These are phyloP conservation scores for Muntiacus reevesi DNA, from an alignment of 2,113 vertebrate species.

Conservation along the genomic window DNA sequence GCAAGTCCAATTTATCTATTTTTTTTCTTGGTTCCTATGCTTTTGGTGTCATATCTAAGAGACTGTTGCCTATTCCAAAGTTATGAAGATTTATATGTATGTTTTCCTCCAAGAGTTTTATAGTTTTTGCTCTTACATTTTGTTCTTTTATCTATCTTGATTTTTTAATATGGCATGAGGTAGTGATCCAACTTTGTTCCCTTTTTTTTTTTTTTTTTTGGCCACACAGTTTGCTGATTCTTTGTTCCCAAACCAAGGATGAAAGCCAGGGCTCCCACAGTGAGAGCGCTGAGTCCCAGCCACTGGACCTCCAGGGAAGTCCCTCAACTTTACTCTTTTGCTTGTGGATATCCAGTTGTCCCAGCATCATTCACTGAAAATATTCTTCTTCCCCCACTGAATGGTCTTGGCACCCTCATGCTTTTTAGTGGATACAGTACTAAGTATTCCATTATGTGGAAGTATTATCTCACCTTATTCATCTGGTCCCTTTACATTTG, in stretches of 20 bases:
- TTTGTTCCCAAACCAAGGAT: neutral
- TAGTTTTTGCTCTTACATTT: neutral
- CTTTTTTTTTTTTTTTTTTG: neutral
- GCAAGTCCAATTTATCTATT: fast-evolving
- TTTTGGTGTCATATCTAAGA: neutral
- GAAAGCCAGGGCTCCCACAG: neutral
- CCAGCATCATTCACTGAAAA: neutral
- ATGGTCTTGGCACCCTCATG: neutral
- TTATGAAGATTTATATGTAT: neutral
- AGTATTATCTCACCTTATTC: neutral
- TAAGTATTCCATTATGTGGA: neutral
- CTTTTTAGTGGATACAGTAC: neutral
- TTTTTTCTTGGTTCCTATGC: neutral
- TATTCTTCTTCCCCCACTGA: neutral
- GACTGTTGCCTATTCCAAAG: neutral
- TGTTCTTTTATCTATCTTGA: neutral
- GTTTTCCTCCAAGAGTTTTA: neutral
- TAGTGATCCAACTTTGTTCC: neutral
- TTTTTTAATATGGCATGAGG: neutral
- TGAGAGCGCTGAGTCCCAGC: neutral
- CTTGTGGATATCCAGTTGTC: neutral
- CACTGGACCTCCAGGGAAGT: neutral
- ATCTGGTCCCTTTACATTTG: neutral
- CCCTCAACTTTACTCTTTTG: neutral
- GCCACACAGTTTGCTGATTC: neutral